Evolutionary conservation across 2,888 invertebrate genomes (phyloP), one percentile per base, ranked within the genome.

Genomic region (Parochlus steinenii): DNA sequence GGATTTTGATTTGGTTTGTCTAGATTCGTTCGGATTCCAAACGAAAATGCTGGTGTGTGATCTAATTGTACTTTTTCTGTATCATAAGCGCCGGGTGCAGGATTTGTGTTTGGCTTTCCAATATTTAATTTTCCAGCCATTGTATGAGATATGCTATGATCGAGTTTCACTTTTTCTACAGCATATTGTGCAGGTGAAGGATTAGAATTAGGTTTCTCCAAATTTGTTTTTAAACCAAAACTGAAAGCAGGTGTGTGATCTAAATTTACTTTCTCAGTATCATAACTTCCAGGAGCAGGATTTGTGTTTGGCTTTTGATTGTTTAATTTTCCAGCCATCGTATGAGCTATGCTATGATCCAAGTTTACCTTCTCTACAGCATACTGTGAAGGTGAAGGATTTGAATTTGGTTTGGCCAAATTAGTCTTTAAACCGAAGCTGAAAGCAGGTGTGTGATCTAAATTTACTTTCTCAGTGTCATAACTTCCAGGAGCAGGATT

Each of bases 181-280:
- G 63, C 61, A 50, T 77, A 77, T 1, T 65, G 55, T 34, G 74
- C 74, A 3, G 75, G 73, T 24, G 68, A 64, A 23, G 64, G 64
- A 7, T 52, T 56, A 31, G 52, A 48, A 36, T 55, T 60, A 31
- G 54, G 46, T 44, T 56, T 62, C 6, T 48, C 44, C 4, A 52
- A 33, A 17, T 58, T 46, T 25, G 65, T 64, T 55, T 68, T 69
- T 19, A 64, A 65, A 47, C 67, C 63, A 47, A 70, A 71, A 33
- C 65, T 61, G 44, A 60, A 66, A 4, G 65, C 44, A 4, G 48
- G 51, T 3, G 48, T 43, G 6, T 47, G 45, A 31, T 46, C 45
- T 8, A 65, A 47, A 1, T 61, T 44, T 29, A 59, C 51, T 40
- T 63, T 65, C 42, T 68, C 67, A 17, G 70, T 65, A 39, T 53